phyloP scores from a whole-genome alignment of 2,888 invertebrate species.

The Dione vanillae region DNA sequence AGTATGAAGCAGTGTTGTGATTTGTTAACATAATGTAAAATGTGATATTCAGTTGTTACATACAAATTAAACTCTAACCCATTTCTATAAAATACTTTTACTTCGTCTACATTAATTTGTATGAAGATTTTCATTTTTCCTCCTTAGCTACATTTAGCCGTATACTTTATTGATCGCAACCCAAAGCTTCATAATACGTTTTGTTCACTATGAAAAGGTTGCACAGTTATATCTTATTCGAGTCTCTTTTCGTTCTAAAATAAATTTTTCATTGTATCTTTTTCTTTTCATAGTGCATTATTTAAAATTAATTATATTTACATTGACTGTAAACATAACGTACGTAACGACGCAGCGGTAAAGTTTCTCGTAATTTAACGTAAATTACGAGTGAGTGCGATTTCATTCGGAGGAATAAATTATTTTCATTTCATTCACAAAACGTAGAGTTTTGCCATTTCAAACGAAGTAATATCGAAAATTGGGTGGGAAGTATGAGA shows the following conservation, averaged over 20 bases:
- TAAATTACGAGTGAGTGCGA: too few species aligned
- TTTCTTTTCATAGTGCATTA: not conserved
- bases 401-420: too few species aligned
- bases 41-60: not conserved
- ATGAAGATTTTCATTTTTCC: not conserved
- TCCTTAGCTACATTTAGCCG: constrained; percentile 9
- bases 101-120: not conserved
- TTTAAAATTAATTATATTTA: constrained; percentile 2
- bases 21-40: not conserved
- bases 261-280: not conserved
- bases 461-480: too few species aligned
- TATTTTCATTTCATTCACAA: too few species aligned
- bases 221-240: constrained; percentile 5
- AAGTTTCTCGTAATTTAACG: too few species aligned
- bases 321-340: too few species aligned
- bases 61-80: not conserved
- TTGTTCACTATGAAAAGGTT: constrained; percentile 19
- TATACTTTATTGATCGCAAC: constrained; percentile 9
- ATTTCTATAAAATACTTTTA: not conserved
- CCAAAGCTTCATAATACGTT: constrained; percentile 24
- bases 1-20: constrained; percentile 6
- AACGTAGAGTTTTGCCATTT: too few species aligned
- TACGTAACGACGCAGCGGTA: too few species aligned
- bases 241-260: not conserved
- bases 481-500: too few species aligned